Base-by-base conservation (phyloP, 2,113 vertebrate genomes). In the Cyanoderma ruficeps region DNA sequence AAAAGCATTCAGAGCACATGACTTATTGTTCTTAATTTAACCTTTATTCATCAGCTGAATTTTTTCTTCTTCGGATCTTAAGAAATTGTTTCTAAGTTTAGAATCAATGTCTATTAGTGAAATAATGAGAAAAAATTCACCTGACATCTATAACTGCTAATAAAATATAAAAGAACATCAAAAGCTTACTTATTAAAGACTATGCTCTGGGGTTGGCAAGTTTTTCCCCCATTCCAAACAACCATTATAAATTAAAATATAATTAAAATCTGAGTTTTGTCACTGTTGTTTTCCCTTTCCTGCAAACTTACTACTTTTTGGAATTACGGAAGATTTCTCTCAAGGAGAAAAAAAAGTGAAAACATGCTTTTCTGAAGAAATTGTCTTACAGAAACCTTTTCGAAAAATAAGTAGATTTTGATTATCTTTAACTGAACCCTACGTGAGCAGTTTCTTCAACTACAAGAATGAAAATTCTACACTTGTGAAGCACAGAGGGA, bases 61-160 rank as follows among this genome's bases (percentile, higher is more conserved):
- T 68, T 69, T 63, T 86, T 78, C 68, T 68, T 89, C 35, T 67
- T 76, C 23, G 25, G 6, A 57, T 53, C 65, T 69, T 91, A 82
- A 87, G 25, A 65, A 94, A 89, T 69, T 35, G 42, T 52, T 95
- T 78, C 89, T 89, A 83, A 80, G 67, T 95, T 93, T 91, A 86
- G 87, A 84, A 87, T 49, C 46, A 59, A 76, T 27, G 24, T 35
- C 70, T 72, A 47, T 53, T 79, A 1, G 4, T 67, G 59, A 95
- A 93, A 87, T 70, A 95, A 91, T 47, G 50, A 93, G 55, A 30
- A 70, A 94, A 96, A 93, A 61, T 67, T 85, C 59, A 88, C 78
- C 82, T 93, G 63, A 83, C 68, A 92, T 52, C 59, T 81, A 35
- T 59, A 96, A 90, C 23, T 93, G 65, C 53, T 92, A 94, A 95